Conservation (phyloP, 1,140 invertebrate genomes). For the Goniozus legneri region DNA sequence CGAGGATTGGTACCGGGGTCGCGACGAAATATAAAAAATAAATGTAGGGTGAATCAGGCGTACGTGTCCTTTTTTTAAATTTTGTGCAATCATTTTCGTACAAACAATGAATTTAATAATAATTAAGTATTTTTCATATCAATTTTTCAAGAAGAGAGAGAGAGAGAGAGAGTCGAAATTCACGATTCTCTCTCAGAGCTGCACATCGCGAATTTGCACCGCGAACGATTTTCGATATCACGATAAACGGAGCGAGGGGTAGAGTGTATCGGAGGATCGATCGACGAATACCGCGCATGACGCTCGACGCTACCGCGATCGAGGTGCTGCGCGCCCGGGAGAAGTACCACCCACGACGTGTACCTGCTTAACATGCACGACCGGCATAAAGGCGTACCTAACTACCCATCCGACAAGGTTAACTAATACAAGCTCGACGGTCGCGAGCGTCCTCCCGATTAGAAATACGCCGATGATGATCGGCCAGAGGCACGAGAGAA, state of each 20-base stretch:
- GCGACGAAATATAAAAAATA: no score
- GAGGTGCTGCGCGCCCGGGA: constrained; percentile 20
- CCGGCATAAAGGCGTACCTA: constrained; percentile 32
- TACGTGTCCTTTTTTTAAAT: no score
- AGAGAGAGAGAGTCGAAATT: no score
- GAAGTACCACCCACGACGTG: constrained; percentile 43
- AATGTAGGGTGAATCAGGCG: no score
- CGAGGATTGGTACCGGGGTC: no score
- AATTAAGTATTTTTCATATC: no score
- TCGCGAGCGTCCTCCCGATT: constrained; percentile 37
- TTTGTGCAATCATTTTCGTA: no score
- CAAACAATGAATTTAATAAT: no score
- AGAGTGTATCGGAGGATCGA: constrained; percentile 24
- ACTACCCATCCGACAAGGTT: constrained; percentile 48
- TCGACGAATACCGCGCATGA: constrained; percentile 20
- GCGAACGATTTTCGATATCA: not conserved
- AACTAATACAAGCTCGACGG: constrained; percentile 44
- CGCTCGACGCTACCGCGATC: constrained; percentile 11
- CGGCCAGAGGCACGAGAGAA: constrained; percentile 1
- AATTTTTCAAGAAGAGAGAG: no score
- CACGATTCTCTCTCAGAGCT: no score
- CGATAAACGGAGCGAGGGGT: constrained; percentile 17
- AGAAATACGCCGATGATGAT: constrained; percentile 38
- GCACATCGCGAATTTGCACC: no score
- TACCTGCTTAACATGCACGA: constrained; percentile 47